phyloP scores from a whole-genome alignment of 2,113 vertebrate genomes.

The Diadophis punctatus region DNA sequence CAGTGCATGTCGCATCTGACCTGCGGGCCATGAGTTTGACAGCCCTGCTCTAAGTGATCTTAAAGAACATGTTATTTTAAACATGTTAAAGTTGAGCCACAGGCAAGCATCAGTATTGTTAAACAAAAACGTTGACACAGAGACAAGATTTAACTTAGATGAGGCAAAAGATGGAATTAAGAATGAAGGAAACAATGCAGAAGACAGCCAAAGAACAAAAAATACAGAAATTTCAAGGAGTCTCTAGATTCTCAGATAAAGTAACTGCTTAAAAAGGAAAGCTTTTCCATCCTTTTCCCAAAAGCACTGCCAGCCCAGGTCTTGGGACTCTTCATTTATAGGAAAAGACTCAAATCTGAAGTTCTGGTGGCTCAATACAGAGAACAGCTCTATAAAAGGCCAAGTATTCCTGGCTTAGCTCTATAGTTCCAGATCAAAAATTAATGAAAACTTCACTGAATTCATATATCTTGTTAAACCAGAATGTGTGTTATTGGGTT shows the following conservation, averaged over 20 bases:
- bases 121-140: not conserved
- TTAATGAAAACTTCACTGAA: not conserved
- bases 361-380: not conserved
- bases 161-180: not conserved
- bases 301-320: not conserved
- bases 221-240: not conserved
- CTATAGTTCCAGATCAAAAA: too few relatives aligned
- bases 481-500: not conserved
- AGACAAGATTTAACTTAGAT: not conserved
- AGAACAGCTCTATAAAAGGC: not conserved
- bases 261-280: not conserved
- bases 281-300: not conserved
- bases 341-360: not conserved
- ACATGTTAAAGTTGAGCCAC: not conserved
- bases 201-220: not conserved
- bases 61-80: not conserved
- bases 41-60: not conserved
- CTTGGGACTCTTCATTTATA: not conserved
- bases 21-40: rapidly evolving
- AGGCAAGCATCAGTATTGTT: not conserved
- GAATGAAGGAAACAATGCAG: not conserved
- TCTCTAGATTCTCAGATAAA: not conserved
- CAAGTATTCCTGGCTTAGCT: not conserved
- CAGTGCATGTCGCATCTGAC: too few relatives aligned
- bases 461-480: not conserved